phyloP scores from a whole-genome alignment of 1,140 invertebrate species.

The Drosophila orosa region DNA sequence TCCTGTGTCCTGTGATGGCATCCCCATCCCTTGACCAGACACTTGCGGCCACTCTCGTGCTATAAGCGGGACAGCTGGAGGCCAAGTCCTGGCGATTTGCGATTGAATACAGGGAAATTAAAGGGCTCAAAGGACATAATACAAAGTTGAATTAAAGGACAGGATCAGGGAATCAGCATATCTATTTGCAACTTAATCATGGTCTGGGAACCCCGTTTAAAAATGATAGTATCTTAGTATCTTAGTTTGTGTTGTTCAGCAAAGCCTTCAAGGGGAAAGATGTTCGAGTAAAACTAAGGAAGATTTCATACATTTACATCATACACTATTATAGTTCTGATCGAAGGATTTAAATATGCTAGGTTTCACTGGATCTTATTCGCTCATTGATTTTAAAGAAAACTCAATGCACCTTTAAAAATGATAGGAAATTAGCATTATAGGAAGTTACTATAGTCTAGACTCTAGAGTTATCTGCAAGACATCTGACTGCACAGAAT shows the following conservation, averaged over 20 bases:
- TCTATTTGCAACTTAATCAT: background rate
- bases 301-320: background rate
- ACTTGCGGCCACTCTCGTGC: constrained; percentile 36
- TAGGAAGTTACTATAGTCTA: background rate
- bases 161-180: background rate
- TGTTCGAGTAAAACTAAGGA: background rate
- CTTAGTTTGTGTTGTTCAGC: background rate
- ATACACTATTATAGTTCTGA: background rate
- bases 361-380: background rate
- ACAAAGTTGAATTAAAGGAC: background rate
- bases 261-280: background rate
- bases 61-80: constrained; percentile 35
- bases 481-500: too few species aligned
- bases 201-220: background rate
- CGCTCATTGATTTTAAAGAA: background rate
- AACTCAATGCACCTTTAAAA: too few species aligned
- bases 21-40: background rate
- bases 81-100: constrained; percentile 10
- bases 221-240: background rate
- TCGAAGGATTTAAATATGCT: background rate
- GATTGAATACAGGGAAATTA: background rate
- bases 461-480: too few species aligned
- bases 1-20: constrained; percentile 13
- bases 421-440: too few species aligned
- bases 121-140: constrained; percentile 6